These are phyloP conservation scores for Dryocosmus kuriphilus DNA, from an alignment of 2,888 invertebrate genomes.

Conservation along the genomic window DNA sequence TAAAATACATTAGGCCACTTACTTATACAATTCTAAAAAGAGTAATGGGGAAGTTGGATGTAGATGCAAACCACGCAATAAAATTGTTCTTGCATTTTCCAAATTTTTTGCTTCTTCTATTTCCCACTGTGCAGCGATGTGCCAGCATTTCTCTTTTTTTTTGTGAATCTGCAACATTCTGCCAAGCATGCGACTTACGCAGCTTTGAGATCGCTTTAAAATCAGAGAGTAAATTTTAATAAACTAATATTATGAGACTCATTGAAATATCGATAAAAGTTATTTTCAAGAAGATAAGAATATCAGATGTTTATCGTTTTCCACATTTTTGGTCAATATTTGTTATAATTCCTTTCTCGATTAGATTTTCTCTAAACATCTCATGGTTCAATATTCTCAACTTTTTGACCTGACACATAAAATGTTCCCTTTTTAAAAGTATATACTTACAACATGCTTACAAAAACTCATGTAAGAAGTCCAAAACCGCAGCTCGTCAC, in stretches of 20 bases:
- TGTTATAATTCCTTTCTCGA: not conserved
- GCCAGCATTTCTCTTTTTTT: constrained; percentile 86
- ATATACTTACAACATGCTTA: constrained; percentile 80
- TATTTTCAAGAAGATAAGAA: not conserved
- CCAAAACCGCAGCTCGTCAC: constrained; percentile 87
- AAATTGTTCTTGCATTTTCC: constrained; percentile 84
- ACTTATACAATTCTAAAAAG: constrained; percentile 84
- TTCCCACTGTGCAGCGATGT: constrained; percentile 89
- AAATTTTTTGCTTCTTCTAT: constrained; percentile 84
- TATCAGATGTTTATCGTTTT: not conserved
- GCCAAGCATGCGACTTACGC: constrained; percentile 73
- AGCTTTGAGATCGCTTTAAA: constrained; percentile 70
- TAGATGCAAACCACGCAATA: constrained; percentile 87
- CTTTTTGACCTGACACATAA: not conserved
- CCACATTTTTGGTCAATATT: not conserved
- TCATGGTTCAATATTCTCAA: not conserved
- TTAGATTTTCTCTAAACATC: not conserved
- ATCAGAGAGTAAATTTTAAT: constrained; percentile 33
- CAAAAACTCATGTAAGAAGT: constrained; percentile 89
- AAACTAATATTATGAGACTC: not conserved
- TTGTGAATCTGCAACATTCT: constrained; percentile 83
- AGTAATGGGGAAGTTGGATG: constrained; percentile 85
- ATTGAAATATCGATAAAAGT: not conserved
- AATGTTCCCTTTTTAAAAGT: constrained; percentile 8
- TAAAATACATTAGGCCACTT: constrained; percentile 59